Evolutionary conservation across 1,140 invertebrate genomes (phyloP).

Genomic region (Cotesia glomerata): DNA sequence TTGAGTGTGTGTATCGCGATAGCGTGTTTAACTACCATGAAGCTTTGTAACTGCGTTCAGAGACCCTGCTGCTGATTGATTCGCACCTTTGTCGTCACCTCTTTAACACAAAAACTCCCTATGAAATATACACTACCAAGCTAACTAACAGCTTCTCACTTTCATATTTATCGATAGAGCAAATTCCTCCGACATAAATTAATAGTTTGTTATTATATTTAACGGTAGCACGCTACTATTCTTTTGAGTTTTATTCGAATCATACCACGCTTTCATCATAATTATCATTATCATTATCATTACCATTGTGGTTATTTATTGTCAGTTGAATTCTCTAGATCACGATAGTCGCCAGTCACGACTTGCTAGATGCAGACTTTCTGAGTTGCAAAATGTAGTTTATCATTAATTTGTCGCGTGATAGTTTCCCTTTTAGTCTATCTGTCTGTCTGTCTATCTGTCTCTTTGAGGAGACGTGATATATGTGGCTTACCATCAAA

Average conservation of each 20-base stretch:
- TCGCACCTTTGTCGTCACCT: constrained; percentile 8
- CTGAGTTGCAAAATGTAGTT: not conserved
- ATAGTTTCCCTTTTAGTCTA: too few species aligned
- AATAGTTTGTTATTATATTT: too few species aligned
- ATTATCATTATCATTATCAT: too few species aligned
- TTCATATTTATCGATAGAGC: too few species aligned
- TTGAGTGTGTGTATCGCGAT: constrained; percentile 39
- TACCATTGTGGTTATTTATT: not conserved
- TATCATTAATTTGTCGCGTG: constrained; percentile 16
- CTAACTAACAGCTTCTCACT: too few species aligned
- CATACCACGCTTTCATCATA: too few species aligned
- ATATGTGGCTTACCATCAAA: too few species aligned
- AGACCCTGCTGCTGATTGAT: constrained; percentile 12
- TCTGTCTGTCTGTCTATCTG: too few species aligned
- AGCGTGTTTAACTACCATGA: constrained; percentile 19
- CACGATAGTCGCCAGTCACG: not conserved
- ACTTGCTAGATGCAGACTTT: not conserved
- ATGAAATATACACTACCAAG: not conserved
- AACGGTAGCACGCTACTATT: too few species aligned
- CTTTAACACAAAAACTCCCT: not conserved
- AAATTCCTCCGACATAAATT: too few species aligned
- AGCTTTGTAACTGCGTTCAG: not conserved
- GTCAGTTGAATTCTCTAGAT: not conserved
- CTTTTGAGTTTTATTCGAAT: too few species aligned
- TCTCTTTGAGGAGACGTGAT: too few species aligned